phyloP scores from a whole-genome alignment of 2,888 invertebrate species.

The Drosophila algonquin region DNA sequence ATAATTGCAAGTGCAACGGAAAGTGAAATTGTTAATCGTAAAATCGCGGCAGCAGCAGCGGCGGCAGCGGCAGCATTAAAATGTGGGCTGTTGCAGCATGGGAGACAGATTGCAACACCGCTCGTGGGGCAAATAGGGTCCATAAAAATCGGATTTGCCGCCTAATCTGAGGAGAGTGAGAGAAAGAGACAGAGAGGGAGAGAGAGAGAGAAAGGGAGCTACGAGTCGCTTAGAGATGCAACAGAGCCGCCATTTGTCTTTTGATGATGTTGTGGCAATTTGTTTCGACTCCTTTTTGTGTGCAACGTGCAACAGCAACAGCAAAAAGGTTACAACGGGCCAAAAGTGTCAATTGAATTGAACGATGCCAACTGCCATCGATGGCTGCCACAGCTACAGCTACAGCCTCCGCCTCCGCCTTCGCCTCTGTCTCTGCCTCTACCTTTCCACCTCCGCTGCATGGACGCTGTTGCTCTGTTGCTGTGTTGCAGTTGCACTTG shows the following conservation, averaged over 20 bases:
- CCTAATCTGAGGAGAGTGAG: conserved; percentile 38
- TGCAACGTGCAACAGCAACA: conserved; percentile 27
- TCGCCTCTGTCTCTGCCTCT: conserved; percentile 1
- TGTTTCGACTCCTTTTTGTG: conserved; percentile 62
- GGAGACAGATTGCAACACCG: conserved; percentile 29
- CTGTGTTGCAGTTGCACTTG: conserved; percentile 33
- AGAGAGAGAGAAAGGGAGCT: conserved; percentile 4
- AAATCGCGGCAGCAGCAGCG: conserved; percentile 9
- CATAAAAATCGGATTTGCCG: conserved; percentile 62
- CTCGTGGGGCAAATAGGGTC: conserved; percentile 38
- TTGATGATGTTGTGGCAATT: conserved; percentile 55
- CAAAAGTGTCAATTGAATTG: conserved; percentile 76
- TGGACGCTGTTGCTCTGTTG: conserved; percentile 7
- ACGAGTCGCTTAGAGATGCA: background rate
- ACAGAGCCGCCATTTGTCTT: conserved; percentile 53
- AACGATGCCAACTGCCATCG: conserved; percentile 43
- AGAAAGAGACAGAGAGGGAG: background rate
- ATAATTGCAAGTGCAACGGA: conserved; percentile 56
- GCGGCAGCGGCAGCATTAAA: background rate
- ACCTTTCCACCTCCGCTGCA: conserved; percentile 3
- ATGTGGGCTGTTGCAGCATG: conserved; percentile 27
- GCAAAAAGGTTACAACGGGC: conserved; percentile 68
- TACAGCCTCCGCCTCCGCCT: conserved; percentile 4
- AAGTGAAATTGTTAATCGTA: conserved; percentile 68
- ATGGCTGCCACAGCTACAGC: conserved; percentile 21